Conservation (phyloP, 1,140 invertebrate species). For the Hycleus phaleratus region DNA sequence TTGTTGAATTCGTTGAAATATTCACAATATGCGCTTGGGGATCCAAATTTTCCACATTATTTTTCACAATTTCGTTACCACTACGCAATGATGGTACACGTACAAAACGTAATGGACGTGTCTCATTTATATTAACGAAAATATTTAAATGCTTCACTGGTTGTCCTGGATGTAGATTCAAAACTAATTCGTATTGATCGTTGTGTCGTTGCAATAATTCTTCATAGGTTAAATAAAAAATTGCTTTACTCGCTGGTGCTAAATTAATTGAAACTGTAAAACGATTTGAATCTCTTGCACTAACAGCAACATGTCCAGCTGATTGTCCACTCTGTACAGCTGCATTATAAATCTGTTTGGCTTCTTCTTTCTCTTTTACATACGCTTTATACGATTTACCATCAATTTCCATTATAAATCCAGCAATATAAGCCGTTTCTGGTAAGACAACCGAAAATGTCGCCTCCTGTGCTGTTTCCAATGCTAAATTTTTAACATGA, state of each 20-base stretch:
- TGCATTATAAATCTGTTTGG: conserved; percentile 53
- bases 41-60: conserved; percentile 21
- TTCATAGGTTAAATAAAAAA: conserved; percentile 59
- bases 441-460: conserved; percentile 54
- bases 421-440: conserved; percentile 57
- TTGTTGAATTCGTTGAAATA: conserved; percentile 17
- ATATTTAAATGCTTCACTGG: conserved; percentile 50
- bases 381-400: conserved; percentile 48
- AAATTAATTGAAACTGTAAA: conserved; percentile 57
- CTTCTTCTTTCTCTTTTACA: conserved; percentile 55
- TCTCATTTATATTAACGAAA: conserved; percentile 45
- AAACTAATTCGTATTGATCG: conserved; percentile 52
- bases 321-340: conserved; percentile 52
- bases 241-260: conserved; percentile 48
- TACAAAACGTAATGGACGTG: conserved; percentile 45
- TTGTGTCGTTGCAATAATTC: conserved; percentile 50
- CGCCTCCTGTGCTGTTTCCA: conserved; percentile 48
- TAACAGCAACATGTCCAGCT: conserved; percentile 51
- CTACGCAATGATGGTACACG: conserved; percentile 50
- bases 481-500: conserved; percentile 48
- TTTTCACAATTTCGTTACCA: conserved; percentile 31
- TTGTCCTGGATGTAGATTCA: conserved; percentile 52
- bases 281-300: conserved; percentile 56
- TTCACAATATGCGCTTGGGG: conserved; percentile 24
- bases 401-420: conserved; percentile 53